These are phyloP conservation scores for Neodon shergylaensis DNA, from an alignment of 2,113 vertebrate genomes.

Conservation along the genomic window DNA sequence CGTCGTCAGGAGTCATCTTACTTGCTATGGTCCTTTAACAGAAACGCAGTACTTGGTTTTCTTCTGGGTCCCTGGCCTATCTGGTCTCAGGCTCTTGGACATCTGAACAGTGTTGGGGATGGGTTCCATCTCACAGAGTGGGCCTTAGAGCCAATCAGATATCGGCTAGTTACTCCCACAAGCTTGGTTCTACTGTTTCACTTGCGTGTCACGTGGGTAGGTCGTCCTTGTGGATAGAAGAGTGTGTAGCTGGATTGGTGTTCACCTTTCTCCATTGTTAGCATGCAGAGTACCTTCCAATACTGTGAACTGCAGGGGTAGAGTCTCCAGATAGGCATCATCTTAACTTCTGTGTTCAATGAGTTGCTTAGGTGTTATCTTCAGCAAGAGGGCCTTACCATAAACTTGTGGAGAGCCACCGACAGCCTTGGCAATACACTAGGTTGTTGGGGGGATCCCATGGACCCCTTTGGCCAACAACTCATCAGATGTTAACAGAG, in stretches of 20 bases:
- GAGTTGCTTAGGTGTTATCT: not conserved
- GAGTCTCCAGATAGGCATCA: not conserved
- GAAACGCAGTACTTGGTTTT: not conserved
- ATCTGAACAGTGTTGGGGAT: not conserved
- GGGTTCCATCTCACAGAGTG: not conserved
- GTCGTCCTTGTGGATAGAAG: not conserved
- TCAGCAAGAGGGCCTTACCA: not conserved
- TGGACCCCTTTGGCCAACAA: not conserved
- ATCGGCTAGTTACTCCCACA: not conserved
- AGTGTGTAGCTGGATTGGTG: not conserved
- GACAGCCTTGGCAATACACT: not conserved
- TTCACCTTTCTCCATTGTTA: not conserved
- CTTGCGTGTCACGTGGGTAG: fast-evolving
- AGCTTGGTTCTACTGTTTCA: no score
- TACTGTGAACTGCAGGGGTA: not conserved
- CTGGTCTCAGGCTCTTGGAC: not conserved
- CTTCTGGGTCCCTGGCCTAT: not conserved
- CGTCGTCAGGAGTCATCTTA: not conserved
- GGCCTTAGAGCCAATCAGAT: not conserved
- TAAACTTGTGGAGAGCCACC: not conserved
- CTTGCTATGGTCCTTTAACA: not conserved
- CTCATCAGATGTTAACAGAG: not conserved
- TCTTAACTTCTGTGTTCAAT: not conserved
- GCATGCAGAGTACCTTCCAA: not conserved
- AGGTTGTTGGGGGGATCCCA: not conserved